phyloP scores from a whole-genome alignment of 2,888 invertebrate genomes.

The Harmothoe impar region DNA sequence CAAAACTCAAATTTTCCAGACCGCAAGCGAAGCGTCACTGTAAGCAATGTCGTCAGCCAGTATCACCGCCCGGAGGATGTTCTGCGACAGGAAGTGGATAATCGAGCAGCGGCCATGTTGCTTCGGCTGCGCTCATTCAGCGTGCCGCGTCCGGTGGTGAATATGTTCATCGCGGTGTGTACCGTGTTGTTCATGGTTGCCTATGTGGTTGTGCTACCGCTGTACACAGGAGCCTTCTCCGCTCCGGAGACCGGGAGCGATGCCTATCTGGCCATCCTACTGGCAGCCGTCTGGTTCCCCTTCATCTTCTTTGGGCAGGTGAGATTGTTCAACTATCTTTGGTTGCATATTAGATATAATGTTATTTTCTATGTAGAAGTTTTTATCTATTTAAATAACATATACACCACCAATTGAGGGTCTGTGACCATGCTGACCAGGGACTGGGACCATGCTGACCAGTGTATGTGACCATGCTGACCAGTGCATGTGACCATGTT shows the following conservation, averaged over 20 bases:
- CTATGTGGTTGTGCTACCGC: not conserved
- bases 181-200: constrained; percentile 38
- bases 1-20: not conserved
- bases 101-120: not conserved
- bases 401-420: too few species aligned
- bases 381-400: too few species aligned
- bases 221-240: constrained; percentile 47
- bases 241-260: constrained; percentile 23
- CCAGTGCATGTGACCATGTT: too few species aligned
- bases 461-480: too few species aligned
- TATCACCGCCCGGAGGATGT: not conserved
- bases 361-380: too few species aligned
- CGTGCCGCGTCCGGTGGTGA: not conserved
- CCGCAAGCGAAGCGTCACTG: not conserved
- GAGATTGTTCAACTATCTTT: too few species aligned
- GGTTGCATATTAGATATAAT: too few species aligned
- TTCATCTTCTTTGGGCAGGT: constrained; percentile 37
- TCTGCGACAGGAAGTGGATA: not conserved
- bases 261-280: constrained; percentile 44
- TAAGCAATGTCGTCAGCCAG: not conserved
- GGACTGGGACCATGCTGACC: too few species aligned
- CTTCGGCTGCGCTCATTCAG: not conserved
- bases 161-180: not conserved
- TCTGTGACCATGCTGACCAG: too few species aligned
- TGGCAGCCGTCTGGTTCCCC: constrained; percentile 45